These are phyloP conservation scores for Lepidocyrtoides sp. DNA, from an alignment of 2,888 invertebrate genomes.

Conservation along the genomic window DNA sequence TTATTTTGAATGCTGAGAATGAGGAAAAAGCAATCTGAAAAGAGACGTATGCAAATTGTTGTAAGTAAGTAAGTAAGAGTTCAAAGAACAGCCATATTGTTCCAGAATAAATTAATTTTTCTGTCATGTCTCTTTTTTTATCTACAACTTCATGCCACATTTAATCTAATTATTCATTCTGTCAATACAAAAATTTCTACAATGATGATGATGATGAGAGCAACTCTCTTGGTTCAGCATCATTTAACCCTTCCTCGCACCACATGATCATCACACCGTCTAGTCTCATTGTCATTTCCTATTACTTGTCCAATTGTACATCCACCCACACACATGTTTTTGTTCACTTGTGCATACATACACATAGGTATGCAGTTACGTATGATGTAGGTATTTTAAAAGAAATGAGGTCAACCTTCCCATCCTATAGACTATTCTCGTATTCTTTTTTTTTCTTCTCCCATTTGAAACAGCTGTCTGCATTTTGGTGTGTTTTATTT, in stretches of 20 bases:
- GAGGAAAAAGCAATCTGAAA: too few relatives aligned
- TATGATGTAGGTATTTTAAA: neutral
- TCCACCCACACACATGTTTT: too few relatives aligned
- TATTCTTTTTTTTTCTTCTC: neutral
- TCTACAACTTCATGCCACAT: neutral
- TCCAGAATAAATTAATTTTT: neutral
- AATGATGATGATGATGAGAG: neutral
- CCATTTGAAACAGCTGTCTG: neutral
- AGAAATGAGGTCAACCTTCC: neutral
- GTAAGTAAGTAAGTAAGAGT: too few relatives aligned
- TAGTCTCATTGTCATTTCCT: neutral
- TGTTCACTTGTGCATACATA: too few relatives aligned
- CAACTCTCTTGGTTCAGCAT: neutral
- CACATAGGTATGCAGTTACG: too few relatives aligned
- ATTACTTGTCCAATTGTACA: too few relatives aligned
- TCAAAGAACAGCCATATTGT: too few relatives aligned
- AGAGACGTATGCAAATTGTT: too few relatives aligned
- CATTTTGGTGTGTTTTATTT: neutral
- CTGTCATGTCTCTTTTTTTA: neutral
- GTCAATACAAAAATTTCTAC: neutral
- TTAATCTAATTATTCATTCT: conserved; percentile 3
- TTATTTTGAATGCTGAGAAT: too few relatives aligned
- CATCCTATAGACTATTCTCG: neutral
- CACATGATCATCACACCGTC: neutral
- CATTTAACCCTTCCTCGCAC: neutral